Base-by-base conservation (phyloP, 2,113 vertebrate genomes). In the Sitta europaea region DNA sequence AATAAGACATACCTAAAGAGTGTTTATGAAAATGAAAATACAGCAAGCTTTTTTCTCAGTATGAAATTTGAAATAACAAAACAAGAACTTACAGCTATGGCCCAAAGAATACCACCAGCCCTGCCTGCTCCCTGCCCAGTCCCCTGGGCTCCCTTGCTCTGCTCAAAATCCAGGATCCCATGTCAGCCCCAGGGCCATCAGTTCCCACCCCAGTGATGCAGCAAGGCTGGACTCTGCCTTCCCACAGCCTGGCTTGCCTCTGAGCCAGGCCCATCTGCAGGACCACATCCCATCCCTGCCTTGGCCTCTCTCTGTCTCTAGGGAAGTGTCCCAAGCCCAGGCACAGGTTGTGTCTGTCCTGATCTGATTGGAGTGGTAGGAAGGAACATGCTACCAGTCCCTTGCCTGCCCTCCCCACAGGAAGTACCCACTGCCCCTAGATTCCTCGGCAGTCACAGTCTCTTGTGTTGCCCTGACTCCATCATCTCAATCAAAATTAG, bases 51-150 rank as follows among this genome's bases (percentile, higher is more conserved):
- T 50, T 58, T 88, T 38, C 45, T 27, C 25, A n/a, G 14, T 12
- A 29, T 45, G 25, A 75, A 5, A 47, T 38, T 38, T 61, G 11
- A 63, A 86, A 72, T 11, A 75, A 59, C 14, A 57, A 43, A 83
- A n/a, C 7, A 57, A 36, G 25, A 55, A n/a, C 7, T 19, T 68
- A 40, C 11, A 42, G 9, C 7, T 35, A 50, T 8, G 9, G 5
- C 12, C 23, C 0, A 0, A 2, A 73, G 31, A 40, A 11, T 10
- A 29, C 10, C n/a, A 27, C 2, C 14, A 91, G 5, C 19, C 27
- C 5, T 43, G 29, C 17, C 42, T 45, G 51, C 8, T n/a, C 29
- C 14, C 35, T 77, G 15, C 13, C 6, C 38, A 57, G 21, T 11
- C 2, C 2, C 6, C 6, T 6, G 25, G 11, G 2, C 6, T 88